Evolutionary conservation across 37 sponge, comb jelly and placozoan species (phyloP).

Genomic region (Ephydatia muelleri): DNA sequence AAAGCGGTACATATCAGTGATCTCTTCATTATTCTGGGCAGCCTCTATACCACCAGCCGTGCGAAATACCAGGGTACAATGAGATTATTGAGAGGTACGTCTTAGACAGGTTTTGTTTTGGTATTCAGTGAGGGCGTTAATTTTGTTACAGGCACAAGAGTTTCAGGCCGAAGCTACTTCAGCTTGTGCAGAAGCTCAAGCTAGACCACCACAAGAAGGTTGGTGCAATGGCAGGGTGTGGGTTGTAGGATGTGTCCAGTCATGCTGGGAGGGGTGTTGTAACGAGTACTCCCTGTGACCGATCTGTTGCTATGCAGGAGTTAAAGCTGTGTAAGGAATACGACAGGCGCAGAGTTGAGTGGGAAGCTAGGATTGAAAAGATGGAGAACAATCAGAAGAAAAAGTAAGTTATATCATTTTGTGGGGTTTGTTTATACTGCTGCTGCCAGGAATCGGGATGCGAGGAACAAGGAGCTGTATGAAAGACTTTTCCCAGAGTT

Average conservation of each 20-base stretch:
- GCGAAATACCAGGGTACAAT: conserved; percentile 54
- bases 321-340: conserved; percentile 57
- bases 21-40: background rate
- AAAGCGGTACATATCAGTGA: background rate
- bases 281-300: too few species aligned
- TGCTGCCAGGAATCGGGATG: conserved; percentile 41
- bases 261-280: too few species aligned
- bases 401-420: conserved; percentile 30
- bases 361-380: conserved; percentile 69
- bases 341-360: conserved; percentile 50
- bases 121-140: background rate
- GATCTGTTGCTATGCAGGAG: conserved; percentile 38
- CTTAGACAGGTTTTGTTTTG: background rate
- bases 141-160: conserved; percentile 13
- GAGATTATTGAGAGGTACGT: conserved; percentile 40
- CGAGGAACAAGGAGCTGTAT: conserved; percentile 75
- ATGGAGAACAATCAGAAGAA: conserved; percentile 43
- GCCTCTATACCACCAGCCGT: conserved; percentile 74
- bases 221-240: background rate
- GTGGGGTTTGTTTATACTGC: background rate
- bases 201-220: conserved; percentile 42
- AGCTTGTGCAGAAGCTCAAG: conserved; percentile 36
- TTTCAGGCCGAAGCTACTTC: conserved; percentile 39
- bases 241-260: background rate
- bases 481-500: conserved; percentile 81